These are phyloP conservation scores for Acinonyx jubatus DNA, from an alignment of 2,113 vertebrate genomes.

Conservation along the genomic window DNA sequence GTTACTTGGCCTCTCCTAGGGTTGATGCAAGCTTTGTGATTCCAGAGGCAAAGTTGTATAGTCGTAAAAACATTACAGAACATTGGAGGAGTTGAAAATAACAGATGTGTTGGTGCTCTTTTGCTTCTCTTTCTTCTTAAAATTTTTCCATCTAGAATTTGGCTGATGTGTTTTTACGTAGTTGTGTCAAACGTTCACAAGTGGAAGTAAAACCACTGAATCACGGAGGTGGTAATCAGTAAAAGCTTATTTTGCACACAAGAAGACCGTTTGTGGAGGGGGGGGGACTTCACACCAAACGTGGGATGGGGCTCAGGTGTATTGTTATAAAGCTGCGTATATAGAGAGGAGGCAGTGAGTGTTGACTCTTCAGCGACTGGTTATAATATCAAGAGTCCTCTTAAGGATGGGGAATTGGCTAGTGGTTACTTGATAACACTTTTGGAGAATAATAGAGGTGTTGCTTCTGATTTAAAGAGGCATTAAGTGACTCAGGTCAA, in stretches of 20 bases:
- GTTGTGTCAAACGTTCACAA: neutral
- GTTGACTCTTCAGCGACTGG: neutral
- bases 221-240: neutral
- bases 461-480: neutral
- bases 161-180: neutral
- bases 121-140: neutral
- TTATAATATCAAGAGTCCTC: neutral
- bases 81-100: neutral
- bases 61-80: neutral
- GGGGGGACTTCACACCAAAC: too few relatives aligned
- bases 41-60: neutral
- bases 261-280: neutral
- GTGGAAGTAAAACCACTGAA: too few relatives aligned
- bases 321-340: neutral
- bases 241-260: neutral
- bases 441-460: neutral
- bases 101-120: too few relatives aligned
- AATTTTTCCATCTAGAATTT: neutral
- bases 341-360: accelerated
- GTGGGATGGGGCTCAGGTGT: accelerated
- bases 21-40: neutral
- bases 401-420: neutral
- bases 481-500: neutral
- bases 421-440: neutral
- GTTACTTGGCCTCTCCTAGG: neutral